Evolutionary conservation across 2,797 vertebrate genomes (phyloP), one percentile per base, ranked within the genome.

Genomic region (Molossus alvarezi): DNA sequence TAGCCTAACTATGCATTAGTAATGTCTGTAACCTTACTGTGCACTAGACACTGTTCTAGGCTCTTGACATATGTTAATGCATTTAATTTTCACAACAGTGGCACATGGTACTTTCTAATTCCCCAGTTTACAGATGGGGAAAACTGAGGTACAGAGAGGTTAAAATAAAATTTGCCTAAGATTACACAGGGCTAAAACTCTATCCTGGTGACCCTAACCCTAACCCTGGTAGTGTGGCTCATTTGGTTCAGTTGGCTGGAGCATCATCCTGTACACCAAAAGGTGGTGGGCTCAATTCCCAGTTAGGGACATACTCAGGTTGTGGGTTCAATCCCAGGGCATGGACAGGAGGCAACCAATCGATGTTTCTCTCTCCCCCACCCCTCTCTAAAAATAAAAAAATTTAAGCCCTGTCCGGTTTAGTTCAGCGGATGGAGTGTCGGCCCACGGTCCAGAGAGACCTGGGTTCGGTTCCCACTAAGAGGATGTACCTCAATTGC

Each of bases 121-220:
- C 45, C 67, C 65, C 77, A 96, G 62, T 21, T 93, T 62, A 94
- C 58, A 79, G 87, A 92, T n/a, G 84, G 65, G 69, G 18, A 53
- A 92, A 90, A 71, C 45, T 80, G 48, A 94, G 64, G 17, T 21
- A 82, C 45, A 11, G 5, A 88, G 48, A 86, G n/a, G 57, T 75
- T 57, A 81, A 86, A 86, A 53, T 67, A 57, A 87, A 67, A 87
- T 72, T 69, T 90, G 55, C 48, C 76, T 67, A 67, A 51, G 27
- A 73, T 76, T 67, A 95, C 7, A 65, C 60, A 73, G 41, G 87
- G 79, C 23, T 67, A 33, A 67, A 92, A 88, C 13, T 97, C 62
- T 27, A 69, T 13, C 71, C 60, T 81, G 57, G 62, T 33, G 65
- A n/a, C 29, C 17, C 64, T 65, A 45, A 45, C 41, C 41, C 41